A percentile compares a stretch with the other conserved stretches of the same genome.
These are phyloP conservation scores for Trypoxylus dichotomus DNA, from an alignment of 1,140 invertebrate genomes.

Conservation along the genomic window DNA sequence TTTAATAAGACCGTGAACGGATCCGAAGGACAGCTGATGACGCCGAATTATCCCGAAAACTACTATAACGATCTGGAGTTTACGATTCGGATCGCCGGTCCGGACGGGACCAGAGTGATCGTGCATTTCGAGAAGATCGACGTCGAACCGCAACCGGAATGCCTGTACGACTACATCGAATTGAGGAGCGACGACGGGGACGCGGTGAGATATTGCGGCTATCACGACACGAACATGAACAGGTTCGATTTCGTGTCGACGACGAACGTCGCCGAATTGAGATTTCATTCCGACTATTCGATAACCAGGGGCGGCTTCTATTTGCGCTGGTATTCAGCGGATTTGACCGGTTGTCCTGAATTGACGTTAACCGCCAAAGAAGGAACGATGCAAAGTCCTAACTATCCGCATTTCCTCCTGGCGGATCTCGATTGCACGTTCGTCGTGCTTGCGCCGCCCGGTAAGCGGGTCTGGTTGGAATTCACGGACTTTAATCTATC, in stretches of 20 bases:
- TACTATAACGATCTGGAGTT: constrained; percentile 73
- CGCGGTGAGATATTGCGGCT: constrained; percentile 59
- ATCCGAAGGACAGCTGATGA: constrained; percentile 59
- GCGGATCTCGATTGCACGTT: constrained; percentile 68
- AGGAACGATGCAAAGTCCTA: constrained; percentile 62
- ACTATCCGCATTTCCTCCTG: constrained; percentile 69
- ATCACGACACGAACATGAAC: constrained; percentile 58
- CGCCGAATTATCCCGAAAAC: constrained; percentile 65
- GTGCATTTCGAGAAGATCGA: constrained; percentile 68
- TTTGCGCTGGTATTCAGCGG: constrained; percentile 67
- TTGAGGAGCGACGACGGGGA: constrained; percentile 47
- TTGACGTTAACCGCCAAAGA: constrained; percentile 65
- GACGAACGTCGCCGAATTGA: constrained; percentile 61
- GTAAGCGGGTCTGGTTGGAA: constrained; percentile 67
- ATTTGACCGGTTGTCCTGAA: constrained; percentile 66
- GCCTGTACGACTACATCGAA: constrained; percentile 75
- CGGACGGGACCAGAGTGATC: constrained; percentile 63
- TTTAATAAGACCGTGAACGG: constrained; percentile 58
- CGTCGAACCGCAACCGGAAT: constrained; percentile 72
- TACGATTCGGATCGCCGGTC: constrained; percentile 62
- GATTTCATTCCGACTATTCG: constrained; percentile 73
- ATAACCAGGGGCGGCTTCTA: constrained; percentile 66
- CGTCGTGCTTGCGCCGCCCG: constrained; percentile 64
- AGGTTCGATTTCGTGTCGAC: constrained; percentile 64
- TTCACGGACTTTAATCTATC: constrained; percentile 54